phyloP scores from a whole-genome alignment of 2,888 invertebrate species.

The Eupithecia tripunctaria region DNA sequence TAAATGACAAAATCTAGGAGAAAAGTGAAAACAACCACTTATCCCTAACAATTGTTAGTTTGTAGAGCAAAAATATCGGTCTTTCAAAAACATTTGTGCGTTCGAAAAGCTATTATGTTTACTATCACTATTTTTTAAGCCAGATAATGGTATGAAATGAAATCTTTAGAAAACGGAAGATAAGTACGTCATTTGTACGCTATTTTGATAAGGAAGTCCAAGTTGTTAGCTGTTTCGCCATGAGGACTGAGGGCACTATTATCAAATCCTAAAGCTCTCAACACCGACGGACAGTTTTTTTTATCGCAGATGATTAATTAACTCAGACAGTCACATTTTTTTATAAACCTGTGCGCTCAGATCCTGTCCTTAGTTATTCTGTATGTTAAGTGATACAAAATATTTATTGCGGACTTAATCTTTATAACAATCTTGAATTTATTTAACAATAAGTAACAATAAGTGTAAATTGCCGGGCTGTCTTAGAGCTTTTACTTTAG shows the following conservation, averaged over 20 bases:
- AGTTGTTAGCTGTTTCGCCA: not conserved
- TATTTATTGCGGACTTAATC: too few relatives aligned
- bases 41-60: constrained; percentile 2
- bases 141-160: not conserved
- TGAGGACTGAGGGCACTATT: not conserved
- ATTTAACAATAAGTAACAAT: not conserved
- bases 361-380: too few relatives aligned
- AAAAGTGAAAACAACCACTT: not conserved
- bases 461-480: not conserved
- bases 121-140: not conserved
- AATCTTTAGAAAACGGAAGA: not conserved
- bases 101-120: not conserved
- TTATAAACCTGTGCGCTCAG: too few relatives aligned
- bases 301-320: not conserved
- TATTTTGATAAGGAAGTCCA: not conserved
- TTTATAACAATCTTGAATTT: not conserved
- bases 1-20: not conserved
- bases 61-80: not conserved
- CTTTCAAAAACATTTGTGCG: not conserved
- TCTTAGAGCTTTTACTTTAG: not conserved
- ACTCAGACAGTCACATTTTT: too few relatives aligned
- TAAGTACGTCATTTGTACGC: not conserved
- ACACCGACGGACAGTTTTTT: not conserved
- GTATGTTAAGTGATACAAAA: too few relatives aligned
- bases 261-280: not conserved